Conservation (phyloP, 1,140 invertebrate genomes). For the Diabrotica undecimpunctata region DNA sequence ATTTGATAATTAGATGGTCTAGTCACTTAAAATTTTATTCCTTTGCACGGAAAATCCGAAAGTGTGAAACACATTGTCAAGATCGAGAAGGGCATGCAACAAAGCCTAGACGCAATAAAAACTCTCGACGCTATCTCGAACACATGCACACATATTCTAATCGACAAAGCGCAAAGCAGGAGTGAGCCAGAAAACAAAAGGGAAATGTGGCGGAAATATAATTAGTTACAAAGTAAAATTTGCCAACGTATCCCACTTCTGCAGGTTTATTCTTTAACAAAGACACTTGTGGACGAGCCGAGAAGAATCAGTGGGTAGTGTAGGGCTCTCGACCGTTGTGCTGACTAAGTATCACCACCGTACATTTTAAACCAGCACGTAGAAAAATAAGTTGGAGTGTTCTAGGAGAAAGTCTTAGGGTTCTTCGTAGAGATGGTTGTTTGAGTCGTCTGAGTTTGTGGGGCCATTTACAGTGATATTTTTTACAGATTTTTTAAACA, state of each 20-base stretch:
- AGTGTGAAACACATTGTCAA: neutral
- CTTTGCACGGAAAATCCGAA: neutral
- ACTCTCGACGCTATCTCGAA: neutral
- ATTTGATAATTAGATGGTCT: no score
- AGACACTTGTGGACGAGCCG: conserved; percentile 21
- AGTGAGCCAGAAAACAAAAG: conserved; percentile 6
- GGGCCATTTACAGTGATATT: no score
- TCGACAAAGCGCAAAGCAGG: conserved; percentile 7
- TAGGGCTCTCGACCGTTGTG: conserved; percentile 25
- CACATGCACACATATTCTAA: neutral
- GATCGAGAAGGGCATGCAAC: neutral
- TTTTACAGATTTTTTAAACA: no score
- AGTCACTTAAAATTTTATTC: no score
- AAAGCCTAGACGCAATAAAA: neutral
- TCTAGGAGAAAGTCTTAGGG: no score
- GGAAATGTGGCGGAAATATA: conserved; percentile 14
- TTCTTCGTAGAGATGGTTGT: no score
- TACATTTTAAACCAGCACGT: no score
- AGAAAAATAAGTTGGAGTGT: no score
- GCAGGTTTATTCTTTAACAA: conserved; percentile 21
- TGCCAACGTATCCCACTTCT: conserved; percentile 11
- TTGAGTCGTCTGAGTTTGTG: no score
- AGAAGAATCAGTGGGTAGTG: conserved; percentile 16
- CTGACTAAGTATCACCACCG: conserved; percentile 23
- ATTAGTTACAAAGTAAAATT: conserved; percentile 20